Evolutionary conservation across 2,797 vertebrate genomes (phyloP), one percentile per base, ranked within the genome.

Genomic region (Sebastes umbrosus): DNA sequence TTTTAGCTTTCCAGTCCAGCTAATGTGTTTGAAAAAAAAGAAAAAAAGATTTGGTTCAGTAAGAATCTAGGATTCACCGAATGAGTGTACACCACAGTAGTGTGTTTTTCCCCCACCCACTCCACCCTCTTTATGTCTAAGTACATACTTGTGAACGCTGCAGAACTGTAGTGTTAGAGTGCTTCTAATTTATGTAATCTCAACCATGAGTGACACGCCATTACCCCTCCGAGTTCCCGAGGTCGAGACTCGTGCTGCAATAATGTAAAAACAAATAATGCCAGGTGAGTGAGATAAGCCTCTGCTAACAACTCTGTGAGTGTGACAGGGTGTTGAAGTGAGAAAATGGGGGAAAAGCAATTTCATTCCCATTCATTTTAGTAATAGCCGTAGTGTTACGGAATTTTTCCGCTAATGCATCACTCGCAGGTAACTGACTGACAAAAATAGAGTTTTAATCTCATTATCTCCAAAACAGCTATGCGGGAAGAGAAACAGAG

Each of bases 361-460:
- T 82, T 87, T 74, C 13, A 69, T 77, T 80, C 62, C 64, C 29
- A 73, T 87, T 85, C 80, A 81, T 77, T 83, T 83, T 62, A 62
- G 39, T 80, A 85, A 83, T 64, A 66, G 74, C 71, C 3, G 31
- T 71, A 31, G 73, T 77, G 72, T 80, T 85, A 71, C 3, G 3
- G 52, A 83, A 86, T 80, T 77, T 84, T 85, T 84, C 80, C 67
- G 46, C 60, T 86, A 75, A 90, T 83, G 81, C 83, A 82, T 81
- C 67, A 81, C 79, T 88, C 80, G 81, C 82, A 85, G 88, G 88
- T 91, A 86, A 79, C 76, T 73, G 52, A 65, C 75, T 74, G 66
- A 80, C 75, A 84, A 89, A 92, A 93, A 85, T 89, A 86, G 83
- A 87, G 76, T 88, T 83, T 86, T 88, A 90, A 88, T 91, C 81